Conservation (phyloP, 2,113 vertebrate species). For the Eudyptes chrysolophus region DNA sequence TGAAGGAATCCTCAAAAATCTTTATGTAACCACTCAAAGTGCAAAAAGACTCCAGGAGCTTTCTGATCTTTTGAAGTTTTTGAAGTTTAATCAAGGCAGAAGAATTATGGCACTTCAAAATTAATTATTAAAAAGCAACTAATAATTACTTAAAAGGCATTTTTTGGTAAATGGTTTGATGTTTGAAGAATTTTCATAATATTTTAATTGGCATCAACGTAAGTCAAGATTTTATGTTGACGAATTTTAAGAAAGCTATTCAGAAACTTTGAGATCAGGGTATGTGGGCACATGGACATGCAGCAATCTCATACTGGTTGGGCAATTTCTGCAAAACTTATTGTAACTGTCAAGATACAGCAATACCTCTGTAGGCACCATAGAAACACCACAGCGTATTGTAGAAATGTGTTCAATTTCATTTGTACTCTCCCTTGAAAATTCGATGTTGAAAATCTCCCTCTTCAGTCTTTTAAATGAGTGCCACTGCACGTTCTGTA, state of each 20-base stretch:
- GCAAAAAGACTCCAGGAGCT: not conserved
- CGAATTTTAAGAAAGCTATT: not conserved
- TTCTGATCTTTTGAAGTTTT: not conserved
- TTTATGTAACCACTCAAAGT: not conserved
- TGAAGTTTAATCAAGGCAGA: not conserved
- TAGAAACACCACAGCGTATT: not conserved
- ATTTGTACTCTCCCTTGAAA: not conserved
- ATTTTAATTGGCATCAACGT: not conserved
- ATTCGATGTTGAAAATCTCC: not conserved
- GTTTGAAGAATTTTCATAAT: not conserved
- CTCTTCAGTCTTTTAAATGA: not conserved
- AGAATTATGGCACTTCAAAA: not conserved
- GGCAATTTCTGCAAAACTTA: not conserved
- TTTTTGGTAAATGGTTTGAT: not conserved
- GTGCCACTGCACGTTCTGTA: not conserved
- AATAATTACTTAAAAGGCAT: not conserved
- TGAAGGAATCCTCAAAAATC: not conserved
- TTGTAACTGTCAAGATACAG: not conserved
- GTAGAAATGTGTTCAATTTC: not conserved
- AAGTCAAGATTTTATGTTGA: not conserved
- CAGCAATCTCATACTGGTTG: not conserved
- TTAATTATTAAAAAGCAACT: not conserved
- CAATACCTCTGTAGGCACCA: not conserved
- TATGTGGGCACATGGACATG: not conserved
- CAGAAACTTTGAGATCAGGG: not conserved